These are phyloP conservation scores for Tenthredo scrophulariae DNA, from an alignment of 2,888 invertebrate species.

Conservation along the genomic window DNA sequence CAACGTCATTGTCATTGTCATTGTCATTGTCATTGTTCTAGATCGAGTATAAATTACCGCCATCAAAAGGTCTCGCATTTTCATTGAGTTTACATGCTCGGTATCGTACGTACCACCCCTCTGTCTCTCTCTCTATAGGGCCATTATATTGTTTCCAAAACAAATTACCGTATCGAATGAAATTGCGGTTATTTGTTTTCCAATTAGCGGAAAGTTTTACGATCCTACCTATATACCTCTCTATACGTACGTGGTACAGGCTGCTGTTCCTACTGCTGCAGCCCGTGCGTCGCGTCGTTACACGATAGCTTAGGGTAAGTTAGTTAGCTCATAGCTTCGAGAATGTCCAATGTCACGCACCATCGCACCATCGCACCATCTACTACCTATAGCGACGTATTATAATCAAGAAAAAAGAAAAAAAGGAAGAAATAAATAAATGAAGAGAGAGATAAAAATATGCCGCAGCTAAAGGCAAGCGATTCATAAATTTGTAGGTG, in stretches of 20 bases:
- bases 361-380: neutral
- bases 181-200: slow-evolving; percentile 44
- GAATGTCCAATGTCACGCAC: slow-evolving; percentile 45
- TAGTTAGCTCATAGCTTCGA: neutral
- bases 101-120: too few relatives aligned
- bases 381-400: neutral
- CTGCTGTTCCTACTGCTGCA: neutral
- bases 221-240: neutral
- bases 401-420: neutral
- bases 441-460: neutral
- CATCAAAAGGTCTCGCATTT: slow-evolving; percentile 17
- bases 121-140: neutral
- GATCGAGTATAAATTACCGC: slow-evolving; percentile 15
- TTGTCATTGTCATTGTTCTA: slow-evolving; percentile 21
- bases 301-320: neutral
- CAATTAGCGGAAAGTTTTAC: slow-evolving; percentile 47
- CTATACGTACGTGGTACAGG: neutral
- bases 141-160: slow-evolving; percentile 39
- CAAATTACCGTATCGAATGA: slow-evolving; percentile 43
- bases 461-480: neutral
- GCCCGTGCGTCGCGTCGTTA: slow-evolving; percentile 1
- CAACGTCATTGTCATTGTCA: neutral
- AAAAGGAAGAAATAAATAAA: too few relatives aligned
- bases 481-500: neutral
- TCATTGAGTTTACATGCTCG: neutral